These are phyloP conservation scores for Oncorhynchus clarkii DNA, from an alignment of 2,113 vertebrate species.

Conservation along the genomic window DNA sequence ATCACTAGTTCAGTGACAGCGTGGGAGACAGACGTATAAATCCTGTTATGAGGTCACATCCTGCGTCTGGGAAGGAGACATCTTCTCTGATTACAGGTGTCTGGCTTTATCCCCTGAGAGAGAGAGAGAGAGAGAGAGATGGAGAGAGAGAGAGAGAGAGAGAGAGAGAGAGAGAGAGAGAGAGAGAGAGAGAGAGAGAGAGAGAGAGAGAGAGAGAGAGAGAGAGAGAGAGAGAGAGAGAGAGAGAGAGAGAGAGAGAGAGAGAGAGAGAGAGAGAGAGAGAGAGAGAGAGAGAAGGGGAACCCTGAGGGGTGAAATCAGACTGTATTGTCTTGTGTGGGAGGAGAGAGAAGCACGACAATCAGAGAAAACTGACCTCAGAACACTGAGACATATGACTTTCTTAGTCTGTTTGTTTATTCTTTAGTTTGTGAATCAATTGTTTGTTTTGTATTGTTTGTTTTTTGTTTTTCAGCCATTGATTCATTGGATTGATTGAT, in stretches of 20 bases:
- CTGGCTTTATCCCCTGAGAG: constrained; percentile 11
- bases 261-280: background rate
- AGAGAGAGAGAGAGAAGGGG: background rate
- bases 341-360: constrained; percentile 1
- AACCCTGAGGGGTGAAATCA: constrained; percentile 38
- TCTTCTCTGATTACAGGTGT: constrained; percentile 36
- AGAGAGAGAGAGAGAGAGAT: background rate
- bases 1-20: too few species aligned
- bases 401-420: too few species aligned
- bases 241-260: background rate
- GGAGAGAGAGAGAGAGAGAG: background rate
- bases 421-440: too few species aligned
- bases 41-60: constrained; percentile 50
- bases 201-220: background rate
- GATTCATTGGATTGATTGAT: background rate
- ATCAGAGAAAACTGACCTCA: constrained; percentile 15
- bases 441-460: background rate
- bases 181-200: background rate
- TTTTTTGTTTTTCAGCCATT: background rate
- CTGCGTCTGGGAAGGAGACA: constrained; percentile 18
- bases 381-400: too few species aligned
- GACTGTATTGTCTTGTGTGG: constrained; percentile 32
- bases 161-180: background rate
- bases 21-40: constrained; percentile 26
- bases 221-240: background rate